Base-by-base conservation (phyloP, 2,113 vertebrate species). In the Epinephelus cyanopodus region DNA sequence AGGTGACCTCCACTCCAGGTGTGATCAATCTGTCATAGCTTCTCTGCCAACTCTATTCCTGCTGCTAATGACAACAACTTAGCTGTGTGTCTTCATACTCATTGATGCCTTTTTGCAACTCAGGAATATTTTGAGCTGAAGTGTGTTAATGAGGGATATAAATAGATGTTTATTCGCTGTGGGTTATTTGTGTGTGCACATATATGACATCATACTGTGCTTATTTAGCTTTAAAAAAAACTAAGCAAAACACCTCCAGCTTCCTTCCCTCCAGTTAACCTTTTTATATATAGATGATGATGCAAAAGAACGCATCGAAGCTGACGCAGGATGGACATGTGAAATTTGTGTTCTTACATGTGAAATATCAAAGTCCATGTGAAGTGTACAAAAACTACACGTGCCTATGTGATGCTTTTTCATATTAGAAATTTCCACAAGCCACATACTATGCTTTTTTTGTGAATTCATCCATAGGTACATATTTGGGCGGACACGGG, bases 1-100 rank as follows among this genome's bases (percentile, higher is more conserved):
- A 93, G 93, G 88, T 94, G 92, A 95, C 92, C 92, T 89, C 87
- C 63, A 68, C 76, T 81, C 70, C 85, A 77, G 83, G 83, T 71
- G 83, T 87, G 82, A 73, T 72, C 76, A 80, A 83, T 85, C 88
- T 78, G 83, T 90, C 83, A 82, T 6, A 19, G 64, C 63, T 52
- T 72, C 71, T 61, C 80, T 23, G 25, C 73, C 58, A 50, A 60
- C 57, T 79, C 66, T 13, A 57, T 56, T 70, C 68, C 50, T 45
- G 70, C 52, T 47, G 72, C 48, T 81, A 85, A 83, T 82, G 77
- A 80, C 61, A 21, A 21, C 77, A 52, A 37, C 69, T 25, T 68
- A 60, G 39, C 42, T 54, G 62, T 63, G 33, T 8, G 3, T 69
- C 42, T 50, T 79, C 33, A 29, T 29, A 62, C 19, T 48, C 56